These are phyloP conservation scores for Glaucidium brasilianum DNA, from an alignment of 2,113 vertebrate genomes.

Conservation along the genomic window DNA sequence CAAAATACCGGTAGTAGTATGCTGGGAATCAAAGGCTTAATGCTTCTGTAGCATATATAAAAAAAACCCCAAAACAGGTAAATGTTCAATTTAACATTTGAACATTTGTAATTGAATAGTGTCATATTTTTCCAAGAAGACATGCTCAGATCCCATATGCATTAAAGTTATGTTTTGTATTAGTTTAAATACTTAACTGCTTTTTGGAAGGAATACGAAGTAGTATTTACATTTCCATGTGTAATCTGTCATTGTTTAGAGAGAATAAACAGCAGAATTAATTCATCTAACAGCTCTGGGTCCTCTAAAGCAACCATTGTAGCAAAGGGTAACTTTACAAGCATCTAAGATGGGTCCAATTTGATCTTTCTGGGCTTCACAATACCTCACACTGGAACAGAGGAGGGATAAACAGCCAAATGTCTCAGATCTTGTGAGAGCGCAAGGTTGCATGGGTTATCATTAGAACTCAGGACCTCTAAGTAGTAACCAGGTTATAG, in stretches of 20 bases:
- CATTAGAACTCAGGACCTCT: neutral
- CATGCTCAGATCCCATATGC: neutral
- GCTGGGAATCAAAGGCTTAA: neutral
- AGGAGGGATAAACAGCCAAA: neutral
- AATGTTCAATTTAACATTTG: too few species aligned
- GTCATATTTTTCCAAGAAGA: neutral
- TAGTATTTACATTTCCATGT: neutral
- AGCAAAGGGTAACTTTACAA: neutral
- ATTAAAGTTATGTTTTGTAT: neutral
- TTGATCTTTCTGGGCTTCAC: neutral
- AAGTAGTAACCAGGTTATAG: neutral
- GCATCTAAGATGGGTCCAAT: neutral
- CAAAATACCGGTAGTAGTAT: neutral
- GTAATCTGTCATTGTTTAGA: neutral
- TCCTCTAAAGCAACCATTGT: neutral
- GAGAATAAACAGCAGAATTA: neutral
- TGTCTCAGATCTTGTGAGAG: neutral
- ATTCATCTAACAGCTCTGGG: neutral
- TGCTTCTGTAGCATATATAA: neutral
- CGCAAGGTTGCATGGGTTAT: neutral
- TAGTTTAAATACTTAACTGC: neutral
- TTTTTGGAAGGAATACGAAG: constrained; percentile 22
- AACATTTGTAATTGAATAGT: neutral
- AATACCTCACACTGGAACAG: neutral
- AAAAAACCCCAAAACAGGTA: neutral